These are phyloP conservation scores for Brienomyrus brachyistius DNA, from an alignment of 2,113 vertebrate genomes.

Conservation along the genomic window DNA sequence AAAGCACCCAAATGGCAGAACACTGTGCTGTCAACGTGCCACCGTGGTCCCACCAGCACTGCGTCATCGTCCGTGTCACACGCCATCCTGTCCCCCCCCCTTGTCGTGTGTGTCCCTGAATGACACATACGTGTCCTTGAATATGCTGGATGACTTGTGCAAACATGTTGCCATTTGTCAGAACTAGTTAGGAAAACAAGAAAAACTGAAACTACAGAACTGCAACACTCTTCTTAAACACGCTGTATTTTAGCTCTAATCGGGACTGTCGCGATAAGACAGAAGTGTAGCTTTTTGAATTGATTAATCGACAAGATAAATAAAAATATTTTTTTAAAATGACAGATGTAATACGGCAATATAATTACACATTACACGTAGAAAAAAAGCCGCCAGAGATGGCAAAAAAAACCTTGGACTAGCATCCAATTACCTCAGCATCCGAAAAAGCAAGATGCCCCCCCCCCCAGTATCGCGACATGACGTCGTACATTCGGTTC, in stretches of 20 bases:
- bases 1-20: background rate
- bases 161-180: constrained; percentile 5
- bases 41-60: background rate
- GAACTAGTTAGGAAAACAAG: background rate
- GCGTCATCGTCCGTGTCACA: background rate
- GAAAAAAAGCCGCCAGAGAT: background rate
- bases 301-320: background rate
- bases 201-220: background rate
- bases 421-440: background rate
- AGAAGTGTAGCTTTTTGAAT: background rate
- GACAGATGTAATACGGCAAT: background rate
- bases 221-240: background rate
- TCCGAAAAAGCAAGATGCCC: background rate
- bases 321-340: background rate
- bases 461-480: background rate
- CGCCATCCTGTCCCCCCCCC: background rate
- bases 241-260: background rate
- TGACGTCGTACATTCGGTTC: background rate
- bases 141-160: background rate
- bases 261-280: background rate
- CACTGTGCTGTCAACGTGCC: background rate
- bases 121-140: background rate
- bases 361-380: background rate
- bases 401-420: background rate
- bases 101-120: background rate